Percentiles rank a stretch among this genome's conserved stretches.
Conservation (phyloP, 2,113 vertebrate genomes). For the Corapipo altera region DNA sequence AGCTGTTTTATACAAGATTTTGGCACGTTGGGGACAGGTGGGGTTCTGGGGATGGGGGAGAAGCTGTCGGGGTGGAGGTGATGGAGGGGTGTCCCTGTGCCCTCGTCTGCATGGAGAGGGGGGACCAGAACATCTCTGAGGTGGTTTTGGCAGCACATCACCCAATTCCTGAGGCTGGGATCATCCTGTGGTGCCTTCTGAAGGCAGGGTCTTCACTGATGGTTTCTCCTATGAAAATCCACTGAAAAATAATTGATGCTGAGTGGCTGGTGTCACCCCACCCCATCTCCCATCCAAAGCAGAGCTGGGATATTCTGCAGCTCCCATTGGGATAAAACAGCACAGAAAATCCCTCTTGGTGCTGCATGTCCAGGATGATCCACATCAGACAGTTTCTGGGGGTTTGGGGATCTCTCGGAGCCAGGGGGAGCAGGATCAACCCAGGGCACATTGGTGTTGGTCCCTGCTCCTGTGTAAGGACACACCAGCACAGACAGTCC, state of each 20-base stretch:
- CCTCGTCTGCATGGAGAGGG: rapidly evolving
- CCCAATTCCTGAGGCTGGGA: rapidly evolving
- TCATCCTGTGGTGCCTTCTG: rapidly evolving
- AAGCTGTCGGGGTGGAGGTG: background rate
- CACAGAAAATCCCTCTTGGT: background rate
- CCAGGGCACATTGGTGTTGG: rapidly evolving
- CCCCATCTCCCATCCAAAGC: background rate
- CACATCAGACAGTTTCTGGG: background rate
- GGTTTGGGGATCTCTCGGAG: background rate
- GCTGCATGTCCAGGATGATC: background rate
- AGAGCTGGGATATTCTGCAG: background rate
- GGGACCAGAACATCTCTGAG: rapidly evolving
- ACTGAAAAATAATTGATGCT: rapidly evolving
- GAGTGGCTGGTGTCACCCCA: background rate
- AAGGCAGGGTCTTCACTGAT: rapidly evolving
- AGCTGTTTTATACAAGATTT: background rate
- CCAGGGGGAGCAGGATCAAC: background rate
- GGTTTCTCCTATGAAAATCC: background rate
- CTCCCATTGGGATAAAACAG: background rate
- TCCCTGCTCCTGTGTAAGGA: background rate
- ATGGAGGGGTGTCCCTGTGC: background rate
- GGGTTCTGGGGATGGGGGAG: background rate
- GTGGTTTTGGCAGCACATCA: background rate
- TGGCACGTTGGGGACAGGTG: rapidly evolving
- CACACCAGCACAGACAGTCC: rapidly evolving